Evolutionary conservation across 2,888 invertebrate genomes (phyloP), one percentile per base, ranked within the genome.

Genomic region (Lobophora halterata): DNA sequence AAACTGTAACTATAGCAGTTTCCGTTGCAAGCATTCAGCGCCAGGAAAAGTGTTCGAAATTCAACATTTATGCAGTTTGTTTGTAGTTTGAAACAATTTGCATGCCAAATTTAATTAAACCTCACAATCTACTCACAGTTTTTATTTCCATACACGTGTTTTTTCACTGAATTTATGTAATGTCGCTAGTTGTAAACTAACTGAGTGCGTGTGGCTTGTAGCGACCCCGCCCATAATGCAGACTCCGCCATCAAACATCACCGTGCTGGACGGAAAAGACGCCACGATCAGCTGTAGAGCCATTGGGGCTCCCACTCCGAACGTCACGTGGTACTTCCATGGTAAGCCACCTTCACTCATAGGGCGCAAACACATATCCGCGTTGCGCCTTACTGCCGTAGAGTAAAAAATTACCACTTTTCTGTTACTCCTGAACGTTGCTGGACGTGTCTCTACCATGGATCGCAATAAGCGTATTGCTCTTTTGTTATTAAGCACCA

Each of bases 211-310:
- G 83, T 86, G 85, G 80, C 80, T 81, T 80, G 86, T 89, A 97
- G 97, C 97, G 53, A 93, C 97, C 51, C 92, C 93, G 55, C 97
- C 98, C 13, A 90, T 95, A 55, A 93, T 97, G 92, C 93, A 95
- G 75, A 89, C 88, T 39, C 91, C 93, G 46, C 97, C 97, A 6
- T 90, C 92, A 70, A 97, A 98, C 88, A 85, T 93, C 48, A 97
- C 97, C 5, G 94, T 97, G 47, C 88, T 97, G 57, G 97, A 97
- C 76, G 97, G 97, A 32, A 96, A 96, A 81, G 97, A 97, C 82
- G 96, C 95, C 34, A 94, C 95, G 34, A 90, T 98, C 58, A 89
- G 90, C 41, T 98, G 98, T 79, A 90, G 95, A 56, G 97, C 96
- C 13, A 91, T 93, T 34, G 98, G 98, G 29, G 96, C 97, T 8